Evolutionary conservation across 2,797 vertebrate genomes (phyloP), one percentile per base, ranked within the genome.

Genomic region (Peromyscus melanophrys): DNA sequence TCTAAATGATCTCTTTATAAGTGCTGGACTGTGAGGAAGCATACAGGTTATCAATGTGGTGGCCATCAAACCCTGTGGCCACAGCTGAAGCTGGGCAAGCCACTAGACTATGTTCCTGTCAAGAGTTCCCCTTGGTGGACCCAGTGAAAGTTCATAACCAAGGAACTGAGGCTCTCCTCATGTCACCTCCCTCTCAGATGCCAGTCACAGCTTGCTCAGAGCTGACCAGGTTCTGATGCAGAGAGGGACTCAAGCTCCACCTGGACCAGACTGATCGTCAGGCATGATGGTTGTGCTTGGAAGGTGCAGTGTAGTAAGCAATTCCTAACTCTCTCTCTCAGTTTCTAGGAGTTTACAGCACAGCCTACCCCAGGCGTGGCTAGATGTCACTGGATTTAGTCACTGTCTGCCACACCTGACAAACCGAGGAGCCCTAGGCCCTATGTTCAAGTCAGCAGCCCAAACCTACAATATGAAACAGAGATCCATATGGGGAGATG

Each of bases 191-290:
- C 88, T 49, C 69, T 83, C 49, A 92, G 94, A 97, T 49, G 7
- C 37, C 71, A 23, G 46, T 17, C 27, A 16, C 0, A 37, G 25
- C 67, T 46, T 57, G 61, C 29, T 89, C 34, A 73, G 12, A 59
- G 37, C 29, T 55, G 34, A 57, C 8, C 25, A 52, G 25, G 12
- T 13, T 5, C n/a, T 78, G 93, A 97, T 95, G 25, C 91, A 95
- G 96, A 97, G 91, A 96, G 84, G 57, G 94, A 92, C 87, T 85
- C 95, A 91, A 97, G 91, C 93, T 92, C 94, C 77, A 94, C 92
- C 92, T 95, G 84, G 95, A 97, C 95, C 96, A 92, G 55, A 86
- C 61, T 97, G 96, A 97, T 97, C 90, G 96, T 67, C 46, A 92
- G 29, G 13, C 85, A 27, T 65, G 89, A 92, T 49, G 80, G 77